phyloP scores from a whole-genome alignment of 2,113 vertebrate genomes.

The Archilochus colubris region DNA sequence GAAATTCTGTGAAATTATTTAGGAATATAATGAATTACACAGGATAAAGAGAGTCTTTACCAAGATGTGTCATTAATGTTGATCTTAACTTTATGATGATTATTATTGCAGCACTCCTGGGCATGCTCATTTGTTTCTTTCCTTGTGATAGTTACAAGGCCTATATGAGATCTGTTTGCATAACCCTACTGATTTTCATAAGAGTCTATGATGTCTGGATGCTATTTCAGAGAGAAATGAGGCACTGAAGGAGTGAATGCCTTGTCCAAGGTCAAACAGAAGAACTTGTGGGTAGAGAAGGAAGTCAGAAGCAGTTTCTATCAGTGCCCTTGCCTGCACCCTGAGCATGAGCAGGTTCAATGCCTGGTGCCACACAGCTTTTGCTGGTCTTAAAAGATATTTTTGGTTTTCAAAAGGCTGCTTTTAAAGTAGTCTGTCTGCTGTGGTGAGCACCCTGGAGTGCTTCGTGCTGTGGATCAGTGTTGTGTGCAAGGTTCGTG shows the following conservation, averaged over 20 bases:
- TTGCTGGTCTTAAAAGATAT: fast-evolving
- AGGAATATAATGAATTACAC: not conserved
- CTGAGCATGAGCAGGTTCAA: not conserved
- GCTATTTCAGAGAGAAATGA: not conserved
- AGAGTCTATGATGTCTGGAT: not conserved
- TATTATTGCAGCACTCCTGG: not conserved
- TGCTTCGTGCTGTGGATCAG: fast-evolving
- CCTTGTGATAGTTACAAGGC: not conserved
- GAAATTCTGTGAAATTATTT: not conserved
- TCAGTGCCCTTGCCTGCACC: not conserved
- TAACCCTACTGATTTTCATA: not conserved
- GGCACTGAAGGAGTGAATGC: not conserved
- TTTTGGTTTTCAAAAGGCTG: not conserved
- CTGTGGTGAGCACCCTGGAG: not conserved
- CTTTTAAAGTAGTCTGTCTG: not conserved
- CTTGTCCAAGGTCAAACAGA: not conserved
- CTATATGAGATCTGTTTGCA: not conserved
- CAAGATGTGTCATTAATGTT: not conserved
- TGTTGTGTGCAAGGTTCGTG: fast-evolving
- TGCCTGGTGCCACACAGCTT: not conserved
- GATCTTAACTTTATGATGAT: not conserved
- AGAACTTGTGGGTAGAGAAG: not conserved
- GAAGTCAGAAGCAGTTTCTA: not conserved
- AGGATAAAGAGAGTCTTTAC: not conserved
- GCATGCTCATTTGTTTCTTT: not conserved